phyloP scores from a whole-genome alignment of 2,113 vertebrate genomes.

The Dendrocopos noguchii region DNA sequence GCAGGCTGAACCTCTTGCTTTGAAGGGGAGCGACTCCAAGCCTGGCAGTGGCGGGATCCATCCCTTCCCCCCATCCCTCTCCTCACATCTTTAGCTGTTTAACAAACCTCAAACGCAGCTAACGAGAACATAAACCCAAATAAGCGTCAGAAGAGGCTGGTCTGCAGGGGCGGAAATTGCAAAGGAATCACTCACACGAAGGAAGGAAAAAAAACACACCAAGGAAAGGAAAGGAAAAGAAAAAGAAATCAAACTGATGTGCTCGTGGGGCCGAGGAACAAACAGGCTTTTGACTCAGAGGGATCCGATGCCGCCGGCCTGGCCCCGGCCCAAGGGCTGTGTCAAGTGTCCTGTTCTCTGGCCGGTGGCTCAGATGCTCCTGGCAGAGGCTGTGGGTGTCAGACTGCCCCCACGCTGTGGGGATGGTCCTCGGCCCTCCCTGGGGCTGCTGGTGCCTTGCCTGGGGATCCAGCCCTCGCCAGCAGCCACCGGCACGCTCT shows the following conservation, averaged over 20 bases:
- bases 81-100: slow-evolving; percentile 21
- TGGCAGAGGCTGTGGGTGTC: background rate
- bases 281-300: slow-evolving; percentile 68
- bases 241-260: background rate
- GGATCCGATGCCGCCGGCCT: background rate
- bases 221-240: background rate
- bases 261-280: slow-evolving; percentile 58
- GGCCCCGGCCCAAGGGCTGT: slow-evolving; percentile 4
- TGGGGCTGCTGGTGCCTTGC: fast-evolving
- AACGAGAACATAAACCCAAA: slow-evolving; percentile 45
- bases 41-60: background rate
- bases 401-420: fast-evolving
- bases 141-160: slow-evolving; percentile 62
- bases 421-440: background rate
- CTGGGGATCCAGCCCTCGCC: fast-evolving
- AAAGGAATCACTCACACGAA: slow-evolving; percentile 59
- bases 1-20: background rate
- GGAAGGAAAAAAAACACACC: too few relatives aligned
- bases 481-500: background rate
- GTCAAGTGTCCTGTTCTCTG: background rate
- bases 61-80: slow-evolving; percentile 19
- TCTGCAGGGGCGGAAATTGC: slow-evolving; percentile 67
- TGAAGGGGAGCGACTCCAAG: background rate
- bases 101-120: slow-evolving; percentile 37
- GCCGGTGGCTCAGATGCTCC: background rate